These are phyloP conservation scores for Dinocampus coccinellae DNA, from an alignment of 2,888 invertebrate species.

Conservation along the genomic window DNA sequence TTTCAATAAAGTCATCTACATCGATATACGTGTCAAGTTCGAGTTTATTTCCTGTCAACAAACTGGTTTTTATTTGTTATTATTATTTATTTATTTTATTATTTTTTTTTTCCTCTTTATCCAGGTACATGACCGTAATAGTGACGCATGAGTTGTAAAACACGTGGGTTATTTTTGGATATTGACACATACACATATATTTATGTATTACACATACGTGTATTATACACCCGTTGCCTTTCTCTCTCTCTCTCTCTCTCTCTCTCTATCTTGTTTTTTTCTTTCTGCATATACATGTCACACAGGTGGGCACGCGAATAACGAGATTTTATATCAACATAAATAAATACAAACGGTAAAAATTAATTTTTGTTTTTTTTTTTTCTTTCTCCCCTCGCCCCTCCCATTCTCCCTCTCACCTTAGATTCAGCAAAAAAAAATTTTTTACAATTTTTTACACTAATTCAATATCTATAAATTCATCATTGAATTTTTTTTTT, in stretches of 20 bases:
- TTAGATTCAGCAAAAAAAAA: too few relatives aligned
- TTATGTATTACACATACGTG: too few relatives aligned
- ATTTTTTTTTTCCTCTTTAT: too few relatives aligned
- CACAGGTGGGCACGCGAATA: not conserved
- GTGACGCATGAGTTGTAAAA: not conserved
- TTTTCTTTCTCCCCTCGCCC: too few relatives aligned
- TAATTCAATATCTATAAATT: too few relatives aligned
- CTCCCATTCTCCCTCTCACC: too few relatives aligned
- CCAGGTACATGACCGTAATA: slow-evolving; percentile 7
- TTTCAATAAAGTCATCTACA: not conserved
- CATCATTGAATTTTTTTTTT: not conserved
- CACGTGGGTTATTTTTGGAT: slow-evolving; percentile 7
- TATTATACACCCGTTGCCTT: too few relatives aligned
- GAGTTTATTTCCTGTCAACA: slow-evolving; percentile 12
- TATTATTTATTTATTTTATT: too few relatives aligned
- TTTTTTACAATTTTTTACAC: too few relatives aligned
- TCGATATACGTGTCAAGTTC: slow-evolving; percentile 20
- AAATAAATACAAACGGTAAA: not conserved
- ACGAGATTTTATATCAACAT: not conserved
- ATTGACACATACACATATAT: not conserved
- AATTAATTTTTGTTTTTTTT: not conserved
- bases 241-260: too few relatives aligned
- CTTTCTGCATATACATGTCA: not conserved
- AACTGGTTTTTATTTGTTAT: slow-evolving; percentile 30
- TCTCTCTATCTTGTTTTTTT: too few relatives aligned